A percentile compares a stretch with the other conserved stretches of the same genome.
These are phyloP conservation scores for Papilio machaon DNA, from an alignment of 1,140 invertebrate species.

Conservation along the genomic window DNA sequence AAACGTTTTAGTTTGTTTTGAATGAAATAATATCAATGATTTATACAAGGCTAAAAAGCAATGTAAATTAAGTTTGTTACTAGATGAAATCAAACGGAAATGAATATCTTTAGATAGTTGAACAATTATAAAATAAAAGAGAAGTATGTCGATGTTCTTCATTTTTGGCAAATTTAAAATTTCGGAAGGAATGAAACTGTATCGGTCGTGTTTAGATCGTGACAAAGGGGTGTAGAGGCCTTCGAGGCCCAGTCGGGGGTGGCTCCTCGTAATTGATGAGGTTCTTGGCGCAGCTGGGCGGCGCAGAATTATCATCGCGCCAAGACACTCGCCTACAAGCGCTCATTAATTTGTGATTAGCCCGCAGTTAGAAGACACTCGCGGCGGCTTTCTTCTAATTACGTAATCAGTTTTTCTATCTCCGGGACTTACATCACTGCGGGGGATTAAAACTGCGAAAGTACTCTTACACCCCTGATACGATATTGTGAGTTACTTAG, in stretches of 20 bases:
- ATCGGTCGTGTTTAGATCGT: slow-evolving; percentile 47
- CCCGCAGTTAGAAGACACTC: slow-evolving; percentile 69
- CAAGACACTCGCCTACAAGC: slow-evolving; percentile 75
- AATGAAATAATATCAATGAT: neutral
- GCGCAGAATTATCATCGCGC: slow-evolving; percentile 75
- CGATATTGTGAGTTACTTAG: neutral
- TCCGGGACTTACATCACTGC: slow-evolving; percentile 32
- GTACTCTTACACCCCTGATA: slow-evolving; percentile 12
- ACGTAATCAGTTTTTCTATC: slow-evolving; percentile 71
- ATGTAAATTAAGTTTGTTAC: neutral
- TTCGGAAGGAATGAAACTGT: neutral
- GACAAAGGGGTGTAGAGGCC: slow-evolving; percentile 67
- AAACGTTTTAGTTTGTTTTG: slow-evolving; percentile 2
- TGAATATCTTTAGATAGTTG: neutral
- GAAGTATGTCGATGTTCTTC: neutral
- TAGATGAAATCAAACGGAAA: neutral
- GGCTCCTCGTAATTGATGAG: slow-evolving; percentile 78
- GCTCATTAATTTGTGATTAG: slow-evolving; percentile 81
- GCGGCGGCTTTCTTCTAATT: slow-evolving; percentile 72
- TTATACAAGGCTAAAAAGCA: neutral
- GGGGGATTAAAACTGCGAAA: slow-evolving; percentile 51
- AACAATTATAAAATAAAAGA: neutral
- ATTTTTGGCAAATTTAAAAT: neutral
- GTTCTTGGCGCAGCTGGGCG: slow-evolving; percentile 78
- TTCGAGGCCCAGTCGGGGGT: slow-evolving; percentile 63